Base-by-base conservation (phyloP, 2,113 vertebrate genomes). In the Ciconia maguari region DNA sequence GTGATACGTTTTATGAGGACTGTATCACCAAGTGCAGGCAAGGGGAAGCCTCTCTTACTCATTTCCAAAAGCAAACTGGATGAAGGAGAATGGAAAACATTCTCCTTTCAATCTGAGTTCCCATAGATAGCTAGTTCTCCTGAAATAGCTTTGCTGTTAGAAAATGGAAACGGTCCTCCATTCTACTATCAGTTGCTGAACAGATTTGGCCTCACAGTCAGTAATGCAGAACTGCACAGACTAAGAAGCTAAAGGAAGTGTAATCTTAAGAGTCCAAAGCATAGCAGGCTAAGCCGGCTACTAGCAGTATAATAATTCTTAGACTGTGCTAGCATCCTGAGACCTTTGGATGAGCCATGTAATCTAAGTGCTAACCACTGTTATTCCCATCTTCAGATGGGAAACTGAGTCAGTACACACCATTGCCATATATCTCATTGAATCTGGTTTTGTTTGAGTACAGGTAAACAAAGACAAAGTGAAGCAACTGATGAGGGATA, bases 401-500 rank as follows among this genome's bases (percentile, higher is more conserved):
- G 58, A 77, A 94, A 55, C 66, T 25, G 60, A 77, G 62, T 64
- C 72, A 32, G 41, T 36, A 21, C 29, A 3, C 42, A 5, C 36
- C 34, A 21, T 7, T 83, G 61, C 82, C 1, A 0, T 46, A 7
- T 77, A 16, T 77, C 72, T 84, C 90, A 69, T 11, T 38, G 58
- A 65, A 29, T 22, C 14, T 74, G 89, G 13, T 90, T 95, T 87
- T 95, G 51, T 92, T 96, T 83, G 90, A 65, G 66, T 52, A 13
- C 97, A 99, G 99, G 99, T 98, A 22, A 98, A 98, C 25, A 99
- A 99, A 62, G 91, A 98, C 81, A 98, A 98, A 66, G 98, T 99
- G 90, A 99, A 98, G 93, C 97, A 97, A 19, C 93, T 99, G 57
- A 87, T 99, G 93, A 98, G 97, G 96, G 98, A 98, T 91, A 98